phyloP scores from a whole-genome alignment of 1,140 invertebrate genomes.

The Notospermus geniculatus region DNA sequence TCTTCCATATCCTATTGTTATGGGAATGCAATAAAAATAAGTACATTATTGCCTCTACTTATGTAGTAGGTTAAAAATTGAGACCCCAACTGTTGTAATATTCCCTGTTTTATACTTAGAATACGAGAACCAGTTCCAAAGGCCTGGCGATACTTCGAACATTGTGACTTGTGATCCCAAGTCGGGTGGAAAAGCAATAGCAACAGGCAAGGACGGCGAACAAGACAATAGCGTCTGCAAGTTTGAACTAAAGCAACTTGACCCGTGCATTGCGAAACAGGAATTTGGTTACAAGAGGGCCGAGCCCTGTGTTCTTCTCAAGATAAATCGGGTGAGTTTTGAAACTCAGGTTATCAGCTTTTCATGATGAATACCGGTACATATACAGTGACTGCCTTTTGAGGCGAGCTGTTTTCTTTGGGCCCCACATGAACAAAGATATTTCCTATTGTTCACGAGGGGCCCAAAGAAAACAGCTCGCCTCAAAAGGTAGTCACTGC shows the following conservation, averaged over 20 bases:
- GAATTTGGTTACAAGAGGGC: constrained; percentile 50
- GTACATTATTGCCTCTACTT: not conserved
- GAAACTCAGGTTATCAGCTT: too few relatives aligned
- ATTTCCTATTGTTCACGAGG: too few relatives aligned
- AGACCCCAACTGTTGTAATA: not conserved
- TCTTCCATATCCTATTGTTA: not conserved
- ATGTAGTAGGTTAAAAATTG: not conserved
- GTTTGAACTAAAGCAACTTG: constrained; percentile 33
- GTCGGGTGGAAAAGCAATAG: constrained; percentile 18
- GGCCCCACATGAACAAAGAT: too few relatives aligned
- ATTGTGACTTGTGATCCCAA: constrained; percentile 28
- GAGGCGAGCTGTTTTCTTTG: too few relatives aligned
- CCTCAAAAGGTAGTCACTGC: too few relatives aligned
- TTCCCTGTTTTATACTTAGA: too few relatives aligned
- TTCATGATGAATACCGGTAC: too few relatives aligned
- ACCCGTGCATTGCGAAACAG: constrained; percentile 27
- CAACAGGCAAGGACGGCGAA: too few relatives aligned
- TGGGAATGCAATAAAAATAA: not conserved
- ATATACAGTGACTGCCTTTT: too few relatives aligned
- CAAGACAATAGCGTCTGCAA: constrained; percentile 31
- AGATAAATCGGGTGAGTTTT: constrained; percentile 47
- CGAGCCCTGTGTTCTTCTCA: constrained; percentile 48
- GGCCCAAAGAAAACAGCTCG: too few relatives aligned
- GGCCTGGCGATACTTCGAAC: constrained; percentile 21
- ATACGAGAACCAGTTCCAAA: constrained; percentile 2